Evolutionary conservation across 1,140 invertebrate species (phyloP), one percentile per base, ranked within the genome.

Genomic region (Anagrus nilaparvatae): DNA sequence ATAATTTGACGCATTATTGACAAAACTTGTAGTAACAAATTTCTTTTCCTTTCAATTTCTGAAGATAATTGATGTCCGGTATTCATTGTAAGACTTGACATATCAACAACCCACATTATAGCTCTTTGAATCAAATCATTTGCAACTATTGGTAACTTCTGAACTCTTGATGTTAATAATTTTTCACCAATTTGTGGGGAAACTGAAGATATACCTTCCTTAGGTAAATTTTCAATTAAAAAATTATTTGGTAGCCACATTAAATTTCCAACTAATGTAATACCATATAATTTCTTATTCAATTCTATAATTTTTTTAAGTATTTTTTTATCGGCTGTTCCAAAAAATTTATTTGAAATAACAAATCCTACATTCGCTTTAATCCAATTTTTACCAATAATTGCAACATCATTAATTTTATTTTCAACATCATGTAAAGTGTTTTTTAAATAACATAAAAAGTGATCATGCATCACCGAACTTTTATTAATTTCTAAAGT

Each of bases 201-300:
- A 9, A 57, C 16, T 4, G 40, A 10, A 5, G 34, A 27, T 0
- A 59, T 50, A 14, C 46, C 43, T 19, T 69, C 66, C 4, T 55
- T 54, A 1, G 61, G 57, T 2, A 67, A 35, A 23, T 47, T 53
- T 8, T 59, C 48, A 7, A 44, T 61, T 12, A 89, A 66, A 65
- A 90, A 90, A 46, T 75, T 70, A 59, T 82, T 84, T 5, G 87
- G 83, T 55, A 82, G 77, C 85, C 86, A 91, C 23, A 88, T 57
- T 14, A 82, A 69, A 59, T 83, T 83, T 2, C 84, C 86, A 35
- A 76, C 67, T 4, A 92, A 60, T 37, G 77, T 78, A 17, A 88
- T 76, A 31, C 78, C 82, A 37, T 82, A 82, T 36, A 82, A 78
- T 71, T 85, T 89, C 62, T 78, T 81, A 58, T 87, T 79, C 1